Conservation (phyloP, 1,140 invertebrate genomes). For the Stenopsyche tienmushanensis region DNA sequence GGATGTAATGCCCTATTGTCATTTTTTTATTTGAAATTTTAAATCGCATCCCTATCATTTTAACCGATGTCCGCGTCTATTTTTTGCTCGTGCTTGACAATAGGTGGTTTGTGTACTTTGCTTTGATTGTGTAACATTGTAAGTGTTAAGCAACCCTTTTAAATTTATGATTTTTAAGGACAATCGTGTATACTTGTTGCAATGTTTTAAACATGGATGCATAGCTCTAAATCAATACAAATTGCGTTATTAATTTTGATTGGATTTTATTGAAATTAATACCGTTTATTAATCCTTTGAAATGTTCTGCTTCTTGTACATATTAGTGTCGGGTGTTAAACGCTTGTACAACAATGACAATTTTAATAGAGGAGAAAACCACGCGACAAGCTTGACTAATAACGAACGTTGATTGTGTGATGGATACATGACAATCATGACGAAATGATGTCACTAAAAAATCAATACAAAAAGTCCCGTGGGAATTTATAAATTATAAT, state of each 20-base stretch:
- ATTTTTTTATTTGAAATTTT: conserved; percentile 30
- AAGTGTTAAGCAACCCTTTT: background rate
- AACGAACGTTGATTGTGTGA: background rate
- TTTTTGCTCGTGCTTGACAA: conserved; percentile 24
- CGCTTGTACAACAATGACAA: too few relatives aligned
- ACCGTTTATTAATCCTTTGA: too few relatives aligned
- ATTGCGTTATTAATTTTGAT: too few relatives aligned
- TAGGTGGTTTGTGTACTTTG: conserved; percentile 21
- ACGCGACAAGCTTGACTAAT: conserved; percentile 10
- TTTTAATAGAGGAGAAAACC: background rate
- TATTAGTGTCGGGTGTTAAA: too few relatives aligned
- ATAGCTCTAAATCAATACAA: too few relatives aligned
- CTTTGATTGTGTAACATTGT: conserved; percentile 12
- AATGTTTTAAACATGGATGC: too few relatives aligned
- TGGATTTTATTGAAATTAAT: too few relatives aligned
- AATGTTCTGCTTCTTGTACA: too few relatives aligned
- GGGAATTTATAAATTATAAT: conserved; percentile 11
- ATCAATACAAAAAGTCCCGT: conserved; percentile 15
- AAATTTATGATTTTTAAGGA: too few relatives aligned
- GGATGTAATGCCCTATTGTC: conserved; percentile 35
- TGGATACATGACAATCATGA: conserved; percentile 25
- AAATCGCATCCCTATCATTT: conserved; percentile 33
- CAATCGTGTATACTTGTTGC: too few relatives aligned
- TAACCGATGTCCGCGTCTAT: conserved; percentile 30
- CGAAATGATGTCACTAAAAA: conserved; percentile 23